Conservation (phyloP, 2,113 vertebrate genomes). For the Fukomys damarensis region DNA sequence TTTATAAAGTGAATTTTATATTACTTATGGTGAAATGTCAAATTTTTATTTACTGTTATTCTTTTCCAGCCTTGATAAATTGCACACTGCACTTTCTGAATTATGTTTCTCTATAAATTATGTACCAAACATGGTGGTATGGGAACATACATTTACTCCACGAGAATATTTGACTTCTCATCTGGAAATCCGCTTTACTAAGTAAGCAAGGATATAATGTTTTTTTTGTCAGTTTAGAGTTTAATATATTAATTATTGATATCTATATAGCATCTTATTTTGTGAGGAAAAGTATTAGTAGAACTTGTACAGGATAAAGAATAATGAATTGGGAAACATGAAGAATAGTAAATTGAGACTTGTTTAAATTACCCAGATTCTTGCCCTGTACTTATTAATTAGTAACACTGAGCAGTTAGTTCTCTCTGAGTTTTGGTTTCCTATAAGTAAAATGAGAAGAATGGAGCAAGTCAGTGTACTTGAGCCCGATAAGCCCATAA, state of each 20-base stretch:
- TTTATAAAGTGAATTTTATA: slow-evolving; percentile 57
- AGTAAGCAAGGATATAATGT: slow-evolving; percentile 88
- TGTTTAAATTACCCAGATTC: not conserved
- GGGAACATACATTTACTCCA: slow-evolving; percentile 99
- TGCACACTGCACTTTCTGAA: slow-evolving; percentile 99
- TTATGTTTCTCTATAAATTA: slow-evolving; percentile 99
- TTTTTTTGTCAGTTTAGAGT: slow-evolving; percentile 44
- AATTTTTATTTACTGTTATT: slow-evolving; percentile 58
- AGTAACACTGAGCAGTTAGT: not conserved
- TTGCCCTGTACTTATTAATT: not conserved
- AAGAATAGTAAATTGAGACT: slow-evolving; percentile 8
- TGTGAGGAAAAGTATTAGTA: not conserved
- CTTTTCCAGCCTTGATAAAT: slow-evolving; percentile 95
- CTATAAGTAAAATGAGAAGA: slow-evolving; percentile 19
- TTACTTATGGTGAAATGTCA: slow-evolving; percentile 9
- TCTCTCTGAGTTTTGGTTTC: slow-evolving; percentile 3
- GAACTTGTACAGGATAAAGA: not conserved
- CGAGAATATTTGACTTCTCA: slow-evolving; percentile 99
- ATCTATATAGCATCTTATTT: not conserved
- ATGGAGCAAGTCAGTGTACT: not conserved
- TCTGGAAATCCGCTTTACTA: slow-evolving; percentile 99
- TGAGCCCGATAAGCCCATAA: not conserved
- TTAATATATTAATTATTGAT: slow-evolving; percentile 49
- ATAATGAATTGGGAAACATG: not conserved
- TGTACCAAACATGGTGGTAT: slow-evolving; percentile 97